Base-by-base conservation (phyloP, 2,797 vertebrate genomes). In the Amazonetta brasiliensis region DNA sequence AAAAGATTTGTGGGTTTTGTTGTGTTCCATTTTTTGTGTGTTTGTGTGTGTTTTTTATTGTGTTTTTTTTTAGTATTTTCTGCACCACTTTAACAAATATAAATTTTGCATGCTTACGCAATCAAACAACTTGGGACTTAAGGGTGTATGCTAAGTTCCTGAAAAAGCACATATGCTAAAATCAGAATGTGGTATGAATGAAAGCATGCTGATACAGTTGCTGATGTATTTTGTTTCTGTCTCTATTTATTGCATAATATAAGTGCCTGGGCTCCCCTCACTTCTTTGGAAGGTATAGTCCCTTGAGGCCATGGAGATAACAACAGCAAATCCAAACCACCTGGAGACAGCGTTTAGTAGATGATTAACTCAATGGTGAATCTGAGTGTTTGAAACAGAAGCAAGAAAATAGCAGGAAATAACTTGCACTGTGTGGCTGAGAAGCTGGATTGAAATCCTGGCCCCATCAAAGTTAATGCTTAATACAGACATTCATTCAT, bases 281-380 rank as follows among this genome's bases (percentile, higher is more conserved):
- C 12, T 74, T 82, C 74, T 91, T 89, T 77, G 86, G 86, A 90
- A 95, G n/a, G 19, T 87, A 78, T 31, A 84, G 74, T 74, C 28
- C 81, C 96, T 95, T 82, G 48, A 16, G 96, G 96, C 95, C 60
- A 84, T 90, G 60, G 77, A 96, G 96, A 95, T 95, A 96, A 95
- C 80, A 96, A 86, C 91, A 91, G 95, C 80, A 94, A 95, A 95
- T 59, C 77, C 89, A 90, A 95, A 87, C 68, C 90, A 96, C 94
- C 94, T 95, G 94, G 92, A 95, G 94, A 96, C 68, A 94, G 60
- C 44, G 44, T 92, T 93, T 74, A 93, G 90, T 80, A 93, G 90
- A 90, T 96, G 60, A 95, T 96, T 96, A 97, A 93, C 77, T 83
- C 85, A 95, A 64, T 72, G 33, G 77, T 96, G 95, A 96, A 96